Evolutionary conservation across 2,113 vertebrate species (phyloP).

Genomic region (Hiodon tergisus): DNA sequence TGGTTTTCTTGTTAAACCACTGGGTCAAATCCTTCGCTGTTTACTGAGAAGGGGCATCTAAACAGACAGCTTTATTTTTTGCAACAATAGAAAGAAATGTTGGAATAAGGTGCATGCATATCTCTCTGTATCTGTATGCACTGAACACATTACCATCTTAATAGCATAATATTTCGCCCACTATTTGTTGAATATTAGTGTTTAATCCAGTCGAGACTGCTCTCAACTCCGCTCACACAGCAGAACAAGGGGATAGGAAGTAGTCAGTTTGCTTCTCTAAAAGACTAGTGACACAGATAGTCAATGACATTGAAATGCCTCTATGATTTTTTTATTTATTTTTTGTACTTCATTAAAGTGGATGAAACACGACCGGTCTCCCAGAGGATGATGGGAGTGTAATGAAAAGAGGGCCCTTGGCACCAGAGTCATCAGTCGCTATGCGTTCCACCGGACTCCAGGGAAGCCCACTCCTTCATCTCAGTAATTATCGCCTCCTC

Average conservation of each 20-base stretch:
- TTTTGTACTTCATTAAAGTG: constrained; percentile 50
- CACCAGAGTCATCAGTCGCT: constrained; percentile 23
- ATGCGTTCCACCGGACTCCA: constrained; percentile 40
- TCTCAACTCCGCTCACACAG: not conserved
- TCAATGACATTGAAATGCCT: constrained; percentile 41
- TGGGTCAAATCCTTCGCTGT: no score
- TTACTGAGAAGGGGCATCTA: not conserved
- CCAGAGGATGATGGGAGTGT: constrained; percentile 41
- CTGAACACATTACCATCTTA: no score
- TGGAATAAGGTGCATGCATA: no score
- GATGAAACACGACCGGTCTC: constrained; percentile 53
- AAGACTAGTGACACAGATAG: not conserved
- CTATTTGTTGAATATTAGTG: no score
- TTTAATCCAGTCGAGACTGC: no score
- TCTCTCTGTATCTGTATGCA: no score
- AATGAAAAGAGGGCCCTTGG: constrained; percentile 43
- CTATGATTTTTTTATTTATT: constrained; percentile 22
- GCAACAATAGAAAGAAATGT: constrained; percentile 13
- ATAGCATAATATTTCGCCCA: no score
- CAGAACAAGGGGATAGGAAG: not conserved
- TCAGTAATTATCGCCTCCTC: constrained; percentile 44
- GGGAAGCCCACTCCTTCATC: constrained; percentile 27
- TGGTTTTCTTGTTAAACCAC: not conserved
- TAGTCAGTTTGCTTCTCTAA: not conserved
- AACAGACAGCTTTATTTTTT: not conserved